Conservation (phyloP, 1,140 invertebrate genomes). For the Andricus grossulariae region DNA sequence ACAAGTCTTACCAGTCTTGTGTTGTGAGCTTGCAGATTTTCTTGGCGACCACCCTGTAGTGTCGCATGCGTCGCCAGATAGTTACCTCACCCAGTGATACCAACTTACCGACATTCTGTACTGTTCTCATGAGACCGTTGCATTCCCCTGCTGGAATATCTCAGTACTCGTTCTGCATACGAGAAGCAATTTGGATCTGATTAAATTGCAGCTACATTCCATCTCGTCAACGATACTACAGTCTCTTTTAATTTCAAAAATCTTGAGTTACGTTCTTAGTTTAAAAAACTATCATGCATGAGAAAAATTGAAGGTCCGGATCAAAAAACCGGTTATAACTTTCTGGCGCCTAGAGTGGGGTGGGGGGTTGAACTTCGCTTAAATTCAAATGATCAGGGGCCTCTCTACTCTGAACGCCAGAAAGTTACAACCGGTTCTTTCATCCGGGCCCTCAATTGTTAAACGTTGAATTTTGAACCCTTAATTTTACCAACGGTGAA, state of each 20-base stretch:
- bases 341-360: no score
- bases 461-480: no score
- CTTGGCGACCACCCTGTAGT: slow-evolving; percentile 21
- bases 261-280: no score
- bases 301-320: no score
- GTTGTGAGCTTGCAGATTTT: slow-evolving; percentile 22
- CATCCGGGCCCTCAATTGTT: no score
- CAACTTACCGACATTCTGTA: slow-evolving; percentile 41
- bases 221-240: slow-evolving; percentile 28
- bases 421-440: no score
- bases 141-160: slow-evolving; percentile 37
- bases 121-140: slow-evolving; percentile 38
- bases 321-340: no score
- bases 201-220: slow-evolving; percentile 57
- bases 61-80: slow-evolving; percentile 1
- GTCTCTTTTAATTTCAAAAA: neutral
- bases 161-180: slow-evolving; percentile 44
- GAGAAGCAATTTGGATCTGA: slow-evolving; percentile 51
- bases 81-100: slow-evolving; percentile 1
- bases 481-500: no score
- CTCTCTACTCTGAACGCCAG: no score
- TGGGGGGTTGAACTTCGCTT: no score
- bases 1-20: slow-evolving; percentile 18
- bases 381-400: no score
- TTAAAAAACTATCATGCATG: no score